phyloP scores from a whole-genome alignment of 2,113 vertebrate species.

The Anthoscopus minutus region DNA sequence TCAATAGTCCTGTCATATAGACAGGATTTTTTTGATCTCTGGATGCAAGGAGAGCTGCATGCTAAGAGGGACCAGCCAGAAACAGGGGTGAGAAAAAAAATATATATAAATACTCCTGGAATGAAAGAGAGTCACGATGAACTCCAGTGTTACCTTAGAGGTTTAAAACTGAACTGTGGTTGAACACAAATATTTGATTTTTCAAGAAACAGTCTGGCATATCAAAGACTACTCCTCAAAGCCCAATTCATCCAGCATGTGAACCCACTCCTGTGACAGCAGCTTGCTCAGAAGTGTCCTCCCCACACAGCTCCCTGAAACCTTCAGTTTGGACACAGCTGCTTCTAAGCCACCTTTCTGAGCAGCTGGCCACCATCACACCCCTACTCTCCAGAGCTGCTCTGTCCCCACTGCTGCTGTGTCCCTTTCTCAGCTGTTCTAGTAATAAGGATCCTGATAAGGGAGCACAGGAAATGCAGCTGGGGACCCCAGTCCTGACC shows the following conservation, averaged over 20 bases:
- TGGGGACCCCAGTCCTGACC: neutral
- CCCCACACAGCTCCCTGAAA: neutral
- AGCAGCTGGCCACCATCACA: neutral
- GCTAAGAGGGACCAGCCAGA: conserved; percentile 38
- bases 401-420: neutral
- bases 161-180: conserved; percentile 49
- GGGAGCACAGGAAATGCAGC: neutral
- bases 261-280: neutral
- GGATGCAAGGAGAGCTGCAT: conserved; percentile 29
- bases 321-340: neutral
- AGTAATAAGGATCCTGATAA: neutral
- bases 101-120: neutral
- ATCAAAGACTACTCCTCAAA: neutral
- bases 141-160: neutral
- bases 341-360: neutral
- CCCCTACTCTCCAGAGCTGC: neutral
- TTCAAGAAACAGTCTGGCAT: neutral
- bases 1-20: neutral
- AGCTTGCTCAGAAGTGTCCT: neutral
- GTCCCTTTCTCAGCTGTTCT: neutral
- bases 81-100: neutral
- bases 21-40: conserved; percentile 49
- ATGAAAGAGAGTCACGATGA: conserved; percentile 13
- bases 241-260: neutral
- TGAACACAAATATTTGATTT: conserved; percentile 65